These are phyloP conservation scores for Scatophagus argus DNA, from an alignment of 2,113 vertebrate genomes.

Conservation along the genomic window DNA sequence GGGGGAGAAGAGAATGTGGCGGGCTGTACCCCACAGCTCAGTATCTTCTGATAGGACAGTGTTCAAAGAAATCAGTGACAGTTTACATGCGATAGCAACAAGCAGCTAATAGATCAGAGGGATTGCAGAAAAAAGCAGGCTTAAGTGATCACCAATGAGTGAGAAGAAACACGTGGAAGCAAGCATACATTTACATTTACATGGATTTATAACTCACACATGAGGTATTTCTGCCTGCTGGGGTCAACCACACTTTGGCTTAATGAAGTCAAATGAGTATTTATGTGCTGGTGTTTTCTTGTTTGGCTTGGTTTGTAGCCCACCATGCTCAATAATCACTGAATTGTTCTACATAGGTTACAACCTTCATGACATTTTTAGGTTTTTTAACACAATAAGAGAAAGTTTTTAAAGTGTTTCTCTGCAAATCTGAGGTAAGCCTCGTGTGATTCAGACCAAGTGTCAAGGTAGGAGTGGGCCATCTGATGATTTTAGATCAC, in stretches of 20 bases:
- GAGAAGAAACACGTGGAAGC: neutral
- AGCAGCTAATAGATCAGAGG: constrained; percentile 22
- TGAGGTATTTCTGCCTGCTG: constrained; percentile 22
- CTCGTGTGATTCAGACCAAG: neutral
- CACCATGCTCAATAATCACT: constrained; percentile 31
- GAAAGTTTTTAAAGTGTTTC: neutral
- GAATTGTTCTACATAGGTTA: neutral
- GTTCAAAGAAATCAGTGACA: constrained; percentile 39
- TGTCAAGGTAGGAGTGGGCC: no score
- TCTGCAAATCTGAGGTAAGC: neutral
- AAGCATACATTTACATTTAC: neutral
- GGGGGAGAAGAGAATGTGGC: constrained; percentile 44
- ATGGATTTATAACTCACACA: neutral
- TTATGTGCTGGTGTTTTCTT: constrained; percentile 36
- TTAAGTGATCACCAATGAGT: constrained; percentile 10
- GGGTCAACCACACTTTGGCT: constrained; percentile 35
- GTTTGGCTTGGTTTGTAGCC: constrained; percentile 14
- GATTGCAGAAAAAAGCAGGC: constrained; percentile 21
- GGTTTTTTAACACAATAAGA: neutral
- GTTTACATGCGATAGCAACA: constrained; percentile 26
- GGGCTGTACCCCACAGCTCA: constrained; percentile 25
- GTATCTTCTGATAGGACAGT: constrained; percentile 21
- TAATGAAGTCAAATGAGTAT: constrained; percentile 37
- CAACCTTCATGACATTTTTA: neutral
- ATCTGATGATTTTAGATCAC: no score